Evolutionary conservation across 2,888 invertebrate genomes (phyloP), one percentile per base, ranked within the genome.

Genomic region (Theretra japonica): DNA sequence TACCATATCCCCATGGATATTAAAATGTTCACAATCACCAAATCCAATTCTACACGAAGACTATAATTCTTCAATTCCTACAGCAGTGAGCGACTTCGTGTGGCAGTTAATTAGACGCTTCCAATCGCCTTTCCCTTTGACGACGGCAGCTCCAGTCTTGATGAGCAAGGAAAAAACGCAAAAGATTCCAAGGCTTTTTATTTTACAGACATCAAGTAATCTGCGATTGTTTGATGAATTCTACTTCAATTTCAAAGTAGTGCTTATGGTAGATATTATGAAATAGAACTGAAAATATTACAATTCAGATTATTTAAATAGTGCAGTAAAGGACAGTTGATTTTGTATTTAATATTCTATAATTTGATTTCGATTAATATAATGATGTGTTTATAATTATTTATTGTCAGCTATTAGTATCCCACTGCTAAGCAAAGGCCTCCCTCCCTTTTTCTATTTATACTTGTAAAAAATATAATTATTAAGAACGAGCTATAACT

Each of bases 71-170:
- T 11, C 65, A 23, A 48, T 41, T 23, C 5, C 23, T 48, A 6
- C 65, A 23, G 33, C 21, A 23, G 62, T 41, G 41, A 62, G 23
- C 23, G 65, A 48, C 65, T 25, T 48, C 23, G 23, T 48, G 41
- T 65, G 15, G 65, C 74, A 75, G 53, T 60, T 74, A 74, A 69
- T 68, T 76, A 75, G 71, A 79, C 75, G 72, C 30, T 7, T 17
- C 48, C 48, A 23, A 48, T 65, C 41, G 30, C 70, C 33, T 68
- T 65, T 65, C 65, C 41, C 65, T 65, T 65, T 65, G 65, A 48
- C 65, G 48, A 48, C 33, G 21, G n/a, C 11, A 48, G 21, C 23
- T 65, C 4, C 41, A 65, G 41, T 65, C 62, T 65, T 65, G 71
- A 65, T 65, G 65, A 65, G 65, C 41, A 65, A 23, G 19, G 5